Percentiles rank a stretch among this genome's conserved stretches.
phyloP scores from a whole-genome alignment of 2,113 vertebrate species.

The Oryzias melastigma region DNA sequence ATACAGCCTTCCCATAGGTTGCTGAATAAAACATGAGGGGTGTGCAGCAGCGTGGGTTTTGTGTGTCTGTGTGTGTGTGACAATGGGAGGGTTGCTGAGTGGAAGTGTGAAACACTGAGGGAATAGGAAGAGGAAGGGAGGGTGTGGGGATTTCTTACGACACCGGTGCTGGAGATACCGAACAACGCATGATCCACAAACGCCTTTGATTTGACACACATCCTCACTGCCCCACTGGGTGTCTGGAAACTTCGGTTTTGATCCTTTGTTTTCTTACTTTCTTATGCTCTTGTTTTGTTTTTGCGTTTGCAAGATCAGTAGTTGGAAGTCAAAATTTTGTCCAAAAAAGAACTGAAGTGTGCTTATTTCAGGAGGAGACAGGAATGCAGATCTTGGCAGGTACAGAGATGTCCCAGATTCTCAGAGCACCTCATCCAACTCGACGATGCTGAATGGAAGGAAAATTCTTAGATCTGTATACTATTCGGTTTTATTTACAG shows the following conservation, averaged over 20 bases:
- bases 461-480: slow-evolving; percentile 20
- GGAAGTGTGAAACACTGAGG: slow-evolving; percentile 10
- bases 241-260: slow-evolving; percentile 46
- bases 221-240: slow-evolving; percentile 51
- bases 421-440: slow-evolving; percentile 20
- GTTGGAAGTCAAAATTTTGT: slow-evolving; percentile 26
- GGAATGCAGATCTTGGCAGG: slow-evolving; percentile 51
- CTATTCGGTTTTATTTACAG: not conserved
- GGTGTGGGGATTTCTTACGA: slow-evolving; percentile 41
- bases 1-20: slow-evolving; percentile 62
- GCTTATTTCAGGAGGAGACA: slow-evolving; percentile 42
- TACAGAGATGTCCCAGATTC: slow-evolving; percentile 66
- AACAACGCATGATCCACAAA: slow-evolving; percentile 60
- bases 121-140: slow-evolving; percentile 5
- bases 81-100: slow-evolving; percentile 17
- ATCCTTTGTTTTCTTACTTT: slow-evolving; percentile 19
- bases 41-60: slow-evolving; percentile 47
- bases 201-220: slow-evolving; percentile 67
- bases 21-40: slow-evolving; percentile 79
- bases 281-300: not conserved
- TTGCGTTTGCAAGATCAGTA: too few relatives aligned
- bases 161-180: slow-evolving; percentile 49
- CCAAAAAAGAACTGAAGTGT: slow-evolving; percentile 40
- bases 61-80: not conserved
- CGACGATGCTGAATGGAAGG: slow-evolving; percentile 23